Base-by-base conservation (phyloP, 2,797 vertebrate genomes). In the Megaceryle alcyon region DNA sequence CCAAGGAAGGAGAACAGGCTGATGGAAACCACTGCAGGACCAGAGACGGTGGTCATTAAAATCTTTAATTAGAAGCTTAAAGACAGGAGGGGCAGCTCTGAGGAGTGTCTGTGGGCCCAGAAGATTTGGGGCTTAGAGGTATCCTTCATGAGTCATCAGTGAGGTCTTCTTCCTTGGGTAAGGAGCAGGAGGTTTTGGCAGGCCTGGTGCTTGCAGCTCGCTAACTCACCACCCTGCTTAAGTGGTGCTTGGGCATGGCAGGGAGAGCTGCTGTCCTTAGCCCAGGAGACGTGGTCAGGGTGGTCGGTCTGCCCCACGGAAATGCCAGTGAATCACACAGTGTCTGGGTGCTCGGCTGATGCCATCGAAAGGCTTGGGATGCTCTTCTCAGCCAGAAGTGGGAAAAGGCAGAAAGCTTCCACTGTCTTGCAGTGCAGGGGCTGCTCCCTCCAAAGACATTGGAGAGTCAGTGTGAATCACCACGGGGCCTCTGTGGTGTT, bases 41-140 rank as follows among this genome's bases (percentile, higher is more conserved):
- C 48, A 49, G 70, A 73, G 26, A 61, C 2, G 1, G 56, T 51
- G 51, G n/a, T 78, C 70, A 73, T 85, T 90, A 43, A 82, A 78
- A 78, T 57, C 41, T 75, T 63, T 78, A 65, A 70, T 90, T 90
- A 92, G 70, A 85, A 87, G 7, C 37, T 65, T 79, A 37, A 84
- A 63, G 84, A 72, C 20, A 65, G 56, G 44, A 78, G 48, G n/a
- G 8, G 21, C 20, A 41, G 28, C 37, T 84, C 43, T 56, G 60
- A 72, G 25, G 60, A 9, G 14, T 82, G 49, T 41, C 46, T 90
- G 31, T 46, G 26, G 77, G 28, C n/a, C 31, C 26, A 37, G 44
- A 82, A 85, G 54, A 53, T 65, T 33, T 51, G 33, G 8, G 29
- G 11, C 48, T 83, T 86, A 43, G 20, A 63, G n/a, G 12, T 80